Evolutionary conservation across 2,113 vertebrate genomes (phyloP).

Genomic region (Agapornis roseicollis): DNA sequence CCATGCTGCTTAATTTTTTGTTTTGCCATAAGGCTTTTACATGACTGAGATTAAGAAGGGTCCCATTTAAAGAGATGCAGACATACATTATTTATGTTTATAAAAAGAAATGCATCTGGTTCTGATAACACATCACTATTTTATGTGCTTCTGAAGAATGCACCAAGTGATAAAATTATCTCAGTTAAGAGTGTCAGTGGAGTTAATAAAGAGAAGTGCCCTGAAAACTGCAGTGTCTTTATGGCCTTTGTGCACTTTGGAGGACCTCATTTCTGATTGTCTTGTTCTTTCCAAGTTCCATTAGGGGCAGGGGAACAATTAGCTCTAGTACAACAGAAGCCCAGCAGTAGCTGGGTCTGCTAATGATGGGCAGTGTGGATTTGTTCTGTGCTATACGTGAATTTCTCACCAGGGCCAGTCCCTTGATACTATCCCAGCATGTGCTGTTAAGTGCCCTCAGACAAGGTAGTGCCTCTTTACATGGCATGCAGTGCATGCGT

Average conservation of each 20-base stretch:
- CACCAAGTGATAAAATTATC: neutral
- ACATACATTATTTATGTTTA: neutral
- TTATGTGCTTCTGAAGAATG: neutral
- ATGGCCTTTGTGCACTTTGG: neutral
- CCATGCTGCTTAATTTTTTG: neutral
- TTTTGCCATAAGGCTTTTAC: neutral
- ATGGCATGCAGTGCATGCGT: rapidly evolving
- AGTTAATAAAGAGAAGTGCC: neutral
- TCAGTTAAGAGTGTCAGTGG: neutral
- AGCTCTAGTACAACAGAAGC: rapidly evolving
- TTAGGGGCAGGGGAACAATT: neutral
- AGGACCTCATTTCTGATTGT: neutral
- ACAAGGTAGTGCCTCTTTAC: neutral
- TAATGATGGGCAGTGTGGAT: neutral
- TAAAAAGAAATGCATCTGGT: neutral
- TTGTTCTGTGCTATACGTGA: neutral
- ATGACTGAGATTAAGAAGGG: neutral
- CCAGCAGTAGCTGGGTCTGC: neutral
- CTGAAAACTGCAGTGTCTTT: neutral
- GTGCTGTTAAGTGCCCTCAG: neutral
- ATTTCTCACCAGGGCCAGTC: neutral
- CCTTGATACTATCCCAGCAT: neutral
- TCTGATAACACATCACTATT: neutral
- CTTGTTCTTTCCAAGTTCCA: neutral
- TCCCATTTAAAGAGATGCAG: neutral